Evolutionary conservation across 53 echinoderm and acorn worm genomes (phyloP), one percentile per base, ranked within the genome.

Genomic region (Crossaster papposus): DNA sequence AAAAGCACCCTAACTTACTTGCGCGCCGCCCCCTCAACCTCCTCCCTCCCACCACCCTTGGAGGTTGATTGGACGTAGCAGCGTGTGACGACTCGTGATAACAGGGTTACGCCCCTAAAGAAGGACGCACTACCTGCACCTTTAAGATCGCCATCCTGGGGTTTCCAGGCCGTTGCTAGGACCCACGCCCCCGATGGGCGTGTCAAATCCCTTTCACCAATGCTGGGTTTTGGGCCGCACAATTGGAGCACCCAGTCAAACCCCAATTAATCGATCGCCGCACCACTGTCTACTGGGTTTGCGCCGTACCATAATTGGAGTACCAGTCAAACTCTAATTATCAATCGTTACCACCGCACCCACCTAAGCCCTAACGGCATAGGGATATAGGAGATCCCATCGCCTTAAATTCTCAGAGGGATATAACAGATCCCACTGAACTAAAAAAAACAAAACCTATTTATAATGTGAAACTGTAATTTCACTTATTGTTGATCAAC

Each of bases 371-470:
- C 58, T 58, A 58, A 58, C 58, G 58, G 22, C 58, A 58, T 58
- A 58, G 58, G 58, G 58, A 58, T 58, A 58, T 58, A 58, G 58
- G 58, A 58, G 58, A 58, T 58, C 58, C 58, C 58, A 58, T 58
- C 12, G 58, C 22, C 58, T 58, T 20, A 20, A 58, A 0, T 58
- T 58, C 1, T 58, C 58, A 58, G 58, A 2, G 7, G 58, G 58
- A 58, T 58, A 58, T 58, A 58, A 11, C 58, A 58, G 58, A 58
- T 58, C 58, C 58, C 58, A 58, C 12, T 17, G 12, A 58, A 58
- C 14, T 14, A 17, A 58, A 58, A 58, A 58, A 58, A 58, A 0
- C 58, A n/a, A n/a, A n/a, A n/a, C n/a, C 58, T 20, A 18, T 15
- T 58, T 20, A 58, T 58, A 17, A 44, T 7, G 44, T 44, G 44